Conservation (phyloP, 2,888 invertebrate genomes). For the Macrosoma leucophasiata region DNA sequence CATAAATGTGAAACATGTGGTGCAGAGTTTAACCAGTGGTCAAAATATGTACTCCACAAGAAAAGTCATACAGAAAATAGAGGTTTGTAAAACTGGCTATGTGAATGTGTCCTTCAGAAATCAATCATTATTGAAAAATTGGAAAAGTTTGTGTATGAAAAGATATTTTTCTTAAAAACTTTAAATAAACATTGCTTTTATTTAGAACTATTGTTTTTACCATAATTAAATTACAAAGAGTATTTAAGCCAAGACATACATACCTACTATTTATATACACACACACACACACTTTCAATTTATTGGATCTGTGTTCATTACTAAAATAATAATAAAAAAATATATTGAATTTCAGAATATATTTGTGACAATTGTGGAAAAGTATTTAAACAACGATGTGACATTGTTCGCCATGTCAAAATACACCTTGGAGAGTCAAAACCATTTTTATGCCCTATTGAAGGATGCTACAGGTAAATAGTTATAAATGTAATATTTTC, state of each 20-base stretch:
- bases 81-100: slow-evolving; percentile 30
- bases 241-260: no score
- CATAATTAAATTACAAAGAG: no score
- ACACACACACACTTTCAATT: no score
- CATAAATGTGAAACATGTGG: slow-evolving; percentile 68
- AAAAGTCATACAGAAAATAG: slow-evolving; percentile 44
- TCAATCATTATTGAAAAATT: not conserved
- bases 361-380: slow-evolving; percentile 57
- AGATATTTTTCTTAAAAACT: not conserved
- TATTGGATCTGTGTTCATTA: no score
- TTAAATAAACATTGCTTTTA: no score
- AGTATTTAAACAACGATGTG: slow-evolving; percentile 47
- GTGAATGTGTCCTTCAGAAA: not conserved
- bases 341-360: slow-evolving; percentile 45
- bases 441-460: slow-evolving; percentile 47
- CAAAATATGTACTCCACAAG: slow-evolving; percentile 62
- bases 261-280: no score
- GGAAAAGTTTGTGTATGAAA: not conserved
- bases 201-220: no score
- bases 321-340: no score
- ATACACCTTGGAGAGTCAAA: slow-evolving; percentile 34
- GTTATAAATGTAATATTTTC: no score
- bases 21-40: slow-evolving; percentile 63
- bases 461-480: slow-evolving; percentile 52
- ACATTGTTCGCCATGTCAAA: slow-evolving; percentile 54